Evolutionary conservation across 2,113 vertebrate species (phyloP), one percentile per base, ranked within the genome.

Genomic region (Eretmodus cyanostictus): DNA sequence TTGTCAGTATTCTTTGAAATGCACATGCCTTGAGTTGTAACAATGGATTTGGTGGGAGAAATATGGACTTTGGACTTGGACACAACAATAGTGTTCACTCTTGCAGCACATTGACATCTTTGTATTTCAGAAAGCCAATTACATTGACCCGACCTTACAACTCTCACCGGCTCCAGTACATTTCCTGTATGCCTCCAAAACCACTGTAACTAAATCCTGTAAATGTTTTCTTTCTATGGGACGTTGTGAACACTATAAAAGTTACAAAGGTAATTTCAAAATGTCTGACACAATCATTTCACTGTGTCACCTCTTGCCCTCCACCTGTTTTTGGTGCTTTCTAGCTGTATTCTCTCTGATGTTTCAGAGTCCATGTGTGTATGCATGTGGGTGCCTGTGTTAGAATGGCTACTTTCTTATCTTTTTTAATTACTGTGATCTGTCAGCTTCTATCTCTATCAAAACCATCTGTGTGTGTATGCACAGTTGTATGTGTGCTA

Each of bases 341-440:
- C n/a, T 7, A n/a, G 61, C 45, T 82, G 22, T 66, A 38, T 61
- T 78, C 51, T 47, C 36, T 81, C 14, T 40, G 14, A 29, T 78
- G 6, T 10, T 49, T 78, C 24, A 5, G 22, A 29, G 71, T 31
- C 42, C 24, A 34, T n/a, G 17, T n/a, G 19, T 13, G 10, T 78
- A 45, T 45, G 40, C 38, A 5, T 78, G 76, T 73, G 36, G 34
- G 11, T 47, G n/a, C 73, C 27, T 24, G 51, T 53, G 54, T 22
- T 24, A 9, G 34, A 7, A 34, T 36, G 85, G 27, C 54, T 55
- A 40, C 3, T 1, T 47, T 45, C 80, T 86, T 86, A 92, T 92
- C 89, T 66, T 82, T 87, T 93, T 84, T 91, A 87, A 91, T 91
- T 89, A 86, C 85, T 82, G 47, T 34, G 61, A 81, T 81, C 54